Evolutionary conservation across 2,113 vertebrate species (phyloP), one percentile per base, ranked within the genome.

Genomic region (Chaetodon trifascialis): DNA sequence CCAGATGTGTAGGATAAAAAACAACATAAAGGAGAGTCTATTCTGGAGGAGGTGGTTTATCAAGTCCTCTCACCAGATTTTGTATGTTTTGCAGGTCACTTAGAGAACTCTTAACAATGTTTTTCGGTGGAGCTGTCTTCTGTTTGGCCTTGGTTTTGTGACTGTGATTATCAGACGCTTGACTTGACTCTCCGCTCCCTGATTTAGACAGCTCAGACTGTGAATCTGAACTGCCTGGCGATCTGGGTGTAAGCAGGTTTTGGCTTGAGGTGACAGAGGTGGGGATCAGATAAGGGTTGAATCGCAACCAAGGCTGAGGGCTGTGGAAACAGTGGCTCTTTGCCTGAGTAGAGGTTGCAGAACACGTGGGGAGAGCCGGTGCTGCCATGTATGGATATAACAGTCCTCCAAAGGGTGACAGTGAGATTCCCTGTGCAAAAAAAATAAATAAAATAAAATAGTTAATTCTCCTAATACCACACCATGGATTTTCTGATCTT

Each of bases 301-400:
- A 98, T 44, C 96, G 95, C 79, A 98, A 94, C 81, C 97, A 96
- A 17, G 97, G 96, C 25, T 94, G 95, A 75, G 95, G 92, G 91
- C 91, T 96, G 93, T 92, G 92, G 88, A 97, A 92, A 68, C 95
- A 95, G 8, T 95, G 96, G 79, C 94, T 97, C 85, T 97, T 95
- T 86, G 95, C 91, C 1, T 96, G 91, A 0, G 96, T 95, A 7
- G 96, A 92, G 0, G 95, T 93, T 11, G 95, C 94, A 5, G 96
- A 94, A 73, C 93, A 94, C 47, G 94, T 92, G 0, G 97, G 96
- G 73, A 97, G 93, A 70, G 96, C 95, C 0, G 96, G 95, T 0
- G 96, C 96, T 0, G 96, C 95, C 96, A 97, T 96, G 92, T 97
- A 98, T 0, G 97, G 97, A 85, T 99, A 98, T 83, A 98, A 95